phyloP scores from a whole-genome alignment of 1,140 invertebrate genomes.

The Coelopa frigida region DNA sequence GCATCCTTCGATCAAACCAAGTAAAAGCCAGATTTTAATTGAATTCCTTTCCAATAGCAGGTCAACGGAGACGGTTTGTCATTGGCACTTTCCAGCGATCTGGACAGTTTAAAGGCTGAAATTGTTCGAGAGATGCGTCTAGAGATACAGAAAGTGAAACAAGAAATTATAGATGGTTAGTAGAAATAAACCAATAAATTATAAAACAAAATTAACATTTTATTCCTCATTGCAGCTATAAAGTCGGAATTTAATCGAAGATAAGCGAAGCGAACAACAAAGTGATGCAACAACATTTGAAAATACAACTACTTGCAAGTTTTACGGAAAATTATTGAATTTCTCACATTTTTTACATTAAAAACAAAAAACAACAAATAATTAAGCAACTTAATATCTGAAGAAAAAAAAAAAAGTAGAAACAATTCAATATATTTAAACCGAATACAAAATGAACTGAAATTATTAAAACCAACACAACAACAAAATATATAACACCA shows the following conservation, averaged over 20 bases:
- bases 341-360: conserved; percentile 5
- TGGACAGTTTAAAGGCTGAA: conserved; percentile 88
- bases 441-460: conserved; percentile 10
- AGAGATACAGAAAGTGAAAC: conserved; percentile 86
- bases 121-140: conserved; percentile 82
- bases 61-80: conserved; percentile 60
- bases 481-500: conserved; percentile 7
- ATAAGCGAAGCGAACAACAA: conserved; percentile 50
- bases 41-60: conserved; percentile 41
- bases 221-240: conserved; percentile 57
- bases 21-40: neutral
- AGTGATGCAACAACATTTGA: neutral
- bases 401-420: neutral
- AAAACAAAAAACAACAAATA: conserved; percentile 2
- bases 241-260: conserved; percentile 78
- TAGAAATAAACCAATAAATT: neutral
- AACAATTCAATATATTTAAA: neutral
- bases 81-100: conserved; percentile 60
- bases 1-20: too few species aligned
- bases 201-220: conserved; percentile 11
- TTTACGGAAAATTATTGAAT: neutral
- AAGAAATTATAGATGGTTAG: conserved; percentile 87
- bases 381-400: neutral
- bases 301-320: neutral
- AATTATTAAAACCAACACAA: conserved; percentile 1